phyloP scores from a whole-genome alignment of 2,797 vertebrate genomes.

The Melanotaenia pygmaea region DNA sequence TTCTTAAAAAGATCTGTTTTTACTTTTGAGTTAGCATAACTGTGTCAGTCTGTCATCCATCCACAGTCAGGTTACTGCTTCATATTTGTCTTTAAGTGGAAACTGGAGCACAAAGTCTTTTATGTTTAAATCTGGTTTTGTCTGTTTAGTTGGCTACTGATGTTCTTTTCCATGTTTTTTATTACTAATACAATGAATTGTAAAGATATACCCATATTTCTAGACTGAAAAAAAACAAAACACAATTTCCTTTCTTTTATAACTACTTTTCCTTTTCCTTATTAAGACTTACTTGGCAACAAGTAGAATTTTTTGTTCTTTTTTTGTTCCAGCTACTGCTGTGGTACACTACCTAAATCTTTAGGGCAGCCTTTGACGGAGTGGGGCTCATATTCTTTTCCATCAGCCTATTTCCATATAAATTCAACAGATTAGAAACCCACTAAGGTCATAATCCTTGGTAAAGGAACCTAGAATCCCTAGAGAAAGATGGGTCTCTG shows the following conservation, averaged over 20 bases:
- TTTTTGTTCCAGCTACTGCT: conserved; percentile 20
- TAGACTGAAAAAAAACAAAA: conserved; percentile 10
- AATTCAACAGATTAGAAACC: conserved; percentile 26
- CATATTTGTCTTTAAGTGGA: conserved; percentile 33
- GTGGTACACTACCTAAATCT: conserved; percentile 11
- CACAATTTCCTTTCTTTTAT: conserved; percentile 2
- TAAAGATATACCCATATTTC: background rate
- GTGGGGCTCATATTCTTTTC: conserved; percentile 29
- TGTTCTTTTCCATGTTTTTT: conserved; percentile 3
- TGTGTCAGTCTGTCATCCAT: conserved; percentile 22
- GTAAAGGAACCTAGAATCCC: conserved; percentile 53
- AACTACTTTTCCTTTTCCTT: conserved; percentile 22
- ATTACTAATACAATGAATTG: conserved; percentile 1
- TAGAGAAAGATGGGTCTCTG: conserved; percentile 43
- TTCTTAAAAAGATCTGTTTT: conserved; percentile 15
- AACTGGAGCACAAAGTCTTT: conserved; percentile 23
- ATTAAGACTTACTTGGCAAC: too few relatives aligned
- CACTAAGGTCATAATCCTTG: conserved; percentile 48
- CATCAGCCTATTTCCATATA: conserved; percentile 41
- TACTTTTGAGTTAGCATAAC: conserved; percentile 2
- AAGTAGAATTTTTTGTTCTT: background rate
- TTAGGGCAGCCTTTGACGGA: conserved; percentile 18
- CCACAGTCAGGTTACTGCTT: conserved; percentile 12
- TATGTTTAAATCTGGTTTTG: conserved; percentile 29
- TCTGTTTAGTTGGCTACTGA: conserved; percentile 43